phyloP scores from a whole-genome alignment of 2,113 vertebrate genomes.

The Atlantisia rogersi region DNA sequence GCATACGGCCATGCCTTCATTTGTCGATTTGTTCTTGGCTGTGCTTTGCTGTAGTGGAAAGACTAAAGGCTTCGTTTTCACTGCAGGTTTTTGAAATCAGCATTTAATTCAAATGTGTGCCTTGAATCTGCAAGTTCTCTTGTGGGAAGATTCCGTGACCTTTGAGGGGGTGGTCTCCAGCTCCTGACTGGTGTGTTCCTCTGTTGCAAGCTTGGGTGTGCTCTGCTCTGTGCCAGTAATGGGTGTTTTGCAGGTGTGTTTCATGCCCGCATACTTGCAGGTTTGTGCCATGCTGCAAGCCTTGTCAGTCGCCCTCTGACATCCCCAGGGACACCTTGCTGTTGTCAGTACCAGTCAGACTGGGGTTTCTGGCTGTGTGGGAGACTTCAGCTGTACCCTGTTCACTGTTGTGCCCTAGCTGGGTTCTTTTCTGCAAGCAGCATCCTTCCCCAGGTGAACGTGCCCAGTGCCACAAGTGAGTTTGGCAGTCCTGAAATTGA shows the following conservation, averaged over 20 bases:
- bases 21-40: constrained; percentile 25
- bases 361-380: background rate
- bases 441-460: background rate
- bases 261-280: background rate
- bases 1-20: constrained; percentile 50
- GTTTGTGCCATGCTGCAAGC: background rate
- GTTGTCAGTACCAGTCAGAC: fast-evolving
- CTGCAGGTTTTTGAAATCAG: constrained; percentile 18
- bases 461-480: background rate
- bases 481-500: constrained; percentile 50
- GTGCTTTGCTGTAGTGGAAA: background rate
- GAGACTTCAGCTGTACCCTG: background rate
- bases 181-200: background rate
- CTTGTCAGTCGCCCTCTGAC: background rate
- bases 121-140: background rate
- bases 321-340: background rate
- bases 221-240: background rate
- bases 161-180: background rate
- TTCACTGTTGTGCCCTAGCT: fast-evolving
- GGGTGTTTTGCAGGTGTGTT: background rate
- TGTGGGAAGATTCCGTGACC: background rate
- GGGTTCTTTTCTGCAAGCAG: background rate
- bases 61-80: constrained; percentile 41
- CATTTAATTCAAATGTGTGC: background rate
- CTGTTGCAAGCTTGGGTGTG: background rate